Evolutionary conservation across 2,797 vertebrate species (phyloP).

Genomic region (Aldrovandia affinis): DNA sequence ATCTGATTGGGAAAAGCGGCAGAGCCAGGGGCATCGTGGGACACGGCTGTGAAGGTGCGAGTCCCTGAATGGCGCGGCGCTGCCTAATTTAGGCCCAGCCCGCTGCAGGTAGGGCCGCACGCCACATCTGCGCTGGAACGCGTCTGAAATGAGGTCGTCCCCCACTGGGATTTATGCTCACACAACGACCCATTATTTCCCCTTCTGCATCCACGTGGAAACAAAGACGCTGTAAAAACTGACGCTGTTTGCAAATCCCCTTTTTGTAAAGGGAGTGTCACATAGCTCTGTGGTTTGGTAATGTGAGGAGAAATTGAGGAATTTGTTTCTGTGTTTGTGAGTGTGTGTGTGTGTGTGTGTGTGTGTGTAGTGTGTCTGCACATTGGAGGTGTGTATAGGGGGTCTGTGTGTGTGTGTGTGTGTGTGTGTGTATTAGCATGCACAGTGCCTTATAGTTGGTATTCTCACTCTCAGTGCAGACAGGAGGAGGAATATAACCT

Average conservation of each 20-base stretch:
- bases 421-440: slow-evolving; percentile 53
- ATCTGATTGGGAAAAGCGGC: background rate
- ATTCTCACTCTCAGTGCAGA: slow-evolving; percentile 47
- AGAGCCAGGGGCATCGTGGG: background rate
- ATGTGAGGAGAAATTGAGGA: background rate
- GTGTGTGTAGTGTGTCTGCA: background rate
- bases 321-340: background rate
- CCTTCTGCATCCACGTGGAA: background rate
- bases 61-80: no score
- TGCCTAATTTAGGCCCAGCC: background rate
- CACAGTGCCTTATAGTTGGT: slow-evolving; percentile 58
- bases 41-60: background rate
- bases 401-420: slow-evolving; percentile 49
- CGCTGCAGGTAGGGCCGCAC: background rate
- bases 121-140: no score
- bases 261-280: background rate
- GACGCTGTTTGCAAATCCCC: background rate
- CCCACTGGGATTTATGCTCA: background rate
- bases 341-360: slow-evolving; percentile 24
- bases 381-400: no score
- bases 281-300: background rate
- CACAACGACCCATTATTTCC: background rate
- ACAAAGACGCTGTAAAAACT: background rate
- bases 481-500: slow-evolving; percentile 74
- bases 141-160: background rate